Evolutionary conservation across 1,140 invertebrate species (phyloP), one percentile per base, ranked within the genome.

Genomic region (Lordiphosa collinella): DNA sequence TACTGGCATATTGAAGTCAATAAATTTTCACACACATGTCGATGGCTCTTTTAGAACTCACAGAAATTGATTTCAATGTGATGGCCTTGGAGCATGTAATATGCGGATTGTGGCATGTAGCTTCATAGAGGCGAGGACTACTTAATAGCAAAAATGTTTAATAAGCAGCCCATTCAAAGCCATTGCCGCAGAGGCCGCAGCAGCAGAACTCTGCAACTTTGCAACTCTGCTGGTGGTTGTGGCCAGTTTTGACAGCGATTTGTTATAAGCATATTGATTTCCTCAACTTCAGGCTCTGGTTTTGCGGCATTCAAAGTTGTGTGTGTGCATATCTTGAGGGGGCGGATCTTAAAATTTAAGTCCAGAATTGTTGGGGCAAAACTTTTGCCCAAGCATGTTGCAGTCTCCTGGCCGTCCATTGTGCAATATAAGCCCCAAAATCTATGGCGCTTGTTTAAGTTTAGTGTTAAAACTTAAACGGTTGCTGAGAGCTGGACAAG

Each of bases 101-200:
- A 84, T 67, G 71, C 84, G 78, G 67, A 82, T 82, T 84, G 78
- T 55, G 78, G 78, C 67, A 56, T 80, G 76, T 80, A 80, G 76
- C 84, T 71, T 72, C 78, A 68, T 72, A 62, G 78, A 84, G 76
- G 84, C 84, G 76, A 84, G 78, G 78, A 82, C 76, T 82, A 64
- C 74, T 84, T 65, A 67, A 67, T 67, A 51, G 68, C 71, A 62
- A 76, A 64, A 72, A 82, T 82, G 6, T 82, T 82, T 82, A 82
- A 82, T 82, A 82, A 82, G 78, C 62, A 84, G 78, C 71, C 66
- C 71, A 84, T 76, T 67, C 47, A 82, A 67, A 64, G 57, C 76
- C 71, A 16, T 71, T 59, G 61, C 76, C 66, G 63, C 76, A 80
- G 31, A 51, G 47, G 55, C 76, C 69, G 65, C 70, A 66, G 55